Base-by-base conservation (phyloP, 2,888 invertebrate species). In the Elaeidobius kamerunicus region DNA sequence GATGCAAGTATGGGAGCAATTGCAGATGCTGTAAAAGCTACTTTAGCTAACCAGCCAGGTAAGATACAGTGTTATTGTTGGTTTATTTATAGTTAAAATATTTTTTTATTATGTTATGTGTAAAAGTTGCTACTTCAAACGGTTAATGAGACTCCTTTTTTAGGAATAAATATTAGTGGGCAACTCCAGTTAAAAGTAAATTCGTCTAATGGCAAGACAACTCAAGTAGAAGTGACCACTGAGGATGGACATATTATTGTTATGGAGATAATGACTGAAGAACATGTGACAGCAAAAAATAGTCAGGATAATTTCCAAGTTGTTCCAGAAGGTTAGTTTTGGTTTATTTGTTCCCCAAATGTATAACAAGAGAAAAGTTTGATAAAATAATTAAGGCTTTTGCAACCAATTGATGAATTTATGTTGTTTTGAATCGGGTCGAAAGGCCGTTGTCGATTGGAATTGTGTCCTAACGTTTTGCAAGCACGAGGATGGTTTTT, bases 191-290 rank as follows among this genome's bases (percentile, higher is more conserved):
- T 74, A 60, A 72, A 71, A 61, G 61, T 75, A 2, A 71, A 71
- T 47, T 65, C 68, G 19, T 62, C 65, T 3, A 67, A 67, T 17
- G 72, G 71, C 9, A 70, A 69, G 61, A 64, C 70, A 14, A 71
- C 72, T 0, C 71, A 73, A 60, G 74, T 75, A 1, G 73, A 75
- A 61, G 74, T 75, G 1, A 74, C 72, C 1, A 74, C 74, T 0
- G 71, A 72, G 57, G 75, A 78, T 39, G 76, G 77, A 3, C 72
- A 75, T 5, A 69, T 76, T 2, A 72, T 78, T 14, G 68, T 77
- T 12, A 69, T 78, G 73, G 74, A 74, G 59, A 48, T 48, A 30
- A 61, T 27, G 64, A 52, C 40, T 4, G 42, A 52, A 19, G 43
- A 38, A 2, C 23, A 43, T 18, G 34, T 28, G 17, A 9, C 16